Evolutionary conservation across 1,140 invertebrate species (phyloP), one percentile per base, ranked within the genome.

Genomic region (Gryon sp.): DNA sequence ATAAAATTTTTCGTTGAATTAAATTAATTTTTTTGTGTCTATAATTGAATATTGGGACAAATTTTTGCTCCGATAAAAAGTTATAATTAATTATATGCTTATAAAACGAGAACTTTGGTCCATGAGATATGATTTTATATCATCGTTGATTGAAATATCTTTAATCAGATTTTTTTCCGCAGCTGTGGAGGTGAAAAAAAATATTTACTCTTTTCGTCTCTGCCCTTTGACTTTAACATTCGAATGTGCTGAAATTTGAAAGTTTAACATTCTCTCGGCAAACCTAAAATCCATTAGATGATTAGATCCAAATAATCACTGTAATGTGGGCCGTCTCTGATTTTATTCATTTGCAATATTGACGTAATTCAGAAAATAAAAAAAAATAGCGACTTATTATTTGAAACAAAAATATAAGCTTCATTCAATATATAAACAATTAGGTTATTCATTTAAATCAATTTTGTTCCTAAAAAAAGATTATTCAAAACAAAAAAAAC

Each of bases 1-100:
- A n/a, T n/a, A n/a, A n/a, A n/a, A n/a, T n/a, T 46, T 60, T 46
- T 9, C 32, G 22, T 63, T 52, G 41, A 63, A 63, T 52, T 63
- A 52, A 63, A 43, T 22, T 63, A 41, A 63, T 30, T 63, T 16
- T 4, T 63, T 11, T 3, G 4, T 41, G 9, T 30, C 12, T 20
- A 28, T n/a, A 24, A 24, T 24, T 3, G 22, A 24, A 24, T 7
- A 24, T 3, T 4, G 22, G 3, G 7, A 24, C 7, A 3, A 3
- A 24, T 24, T 24, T 24, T 24, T 24, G 3, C 3, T 24, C 22
- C 22, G 14, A 12, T 4, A 55, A 40, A 36, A 28, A 40, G 14
- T 40, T 16, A 43, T 57, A 43, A 57, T 57, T 43, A 57, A 57
- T 43, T 43, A 20, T 30, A 26, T 22, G 4, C 3, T 4, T 14